These are phyloP conservation scores for Cynodonichthys magdalenae DNA, from an alignment of 2,797 vertebrate species.

Conservation along the genomic window DNA sequence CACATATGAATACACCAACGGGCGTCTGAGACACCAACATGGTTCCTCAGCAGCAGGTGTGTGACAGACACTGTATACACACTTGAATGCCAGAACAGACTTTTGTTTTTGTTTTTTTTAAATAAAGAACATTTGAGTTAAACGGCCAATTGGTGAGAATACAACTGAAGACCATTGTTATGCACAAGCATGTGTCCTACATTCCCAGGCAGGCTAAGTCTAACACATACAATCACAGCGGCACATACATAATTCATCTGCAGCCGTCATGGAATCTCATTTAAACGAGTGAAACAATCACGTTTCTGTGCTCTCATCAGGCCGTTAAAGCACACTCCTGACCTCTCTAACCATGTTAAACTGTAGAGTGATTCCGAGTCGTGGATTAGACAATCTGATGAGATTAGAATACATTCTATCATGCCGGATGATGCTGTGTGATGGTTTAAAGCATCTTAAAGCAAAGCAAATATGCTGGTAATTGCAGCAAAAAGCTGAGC, in stretches of 20 bases:
- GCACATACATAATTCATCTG: conserved; percentile 77
- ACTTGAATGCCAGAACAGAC: conserved; percentile 20
- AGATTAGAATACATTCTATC: conserved; percentile 51
- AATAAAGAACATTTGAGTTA: conserved; percentile 37
- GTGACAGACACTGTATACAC: conserved; percentile 14
- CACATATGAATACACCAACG: conserved; percentile 38
- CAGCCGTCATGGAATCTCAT: conserved; percentile 69
- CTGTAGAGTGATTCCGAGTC: conserved; percentile 40
- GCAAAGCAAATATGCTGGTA: conserved; percentile 27
- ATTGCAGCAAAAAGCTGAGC: conserved; percentile 23
- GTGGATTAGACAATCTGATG: conserved; percentile 55
- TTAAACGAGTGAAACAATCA: conserved; percentile 72
- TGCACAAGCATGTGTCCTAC: conserved; percentile 78
- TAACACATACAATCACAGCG: conserved; percentile 65
- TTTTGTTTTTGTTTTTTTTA: conserved; percentile 18
- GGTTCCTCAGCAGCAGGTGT: conserved; percentile 38
- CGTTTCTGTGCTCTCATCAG: conserved; percentile 59
- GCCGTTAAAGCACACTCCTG: conserved; percentile 54
- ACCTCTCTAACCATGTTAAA: conserved; percentile 38
- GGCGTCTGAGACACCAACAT: conserved; percentile 25
- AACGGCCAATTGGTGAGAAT: conserved; percentile 66
- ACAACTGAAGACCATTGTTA: conserved; percentile 74
- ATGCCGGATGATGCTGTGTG: conserved; percentile 33
- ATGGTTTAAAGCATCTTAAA: conserved; percentile 47
- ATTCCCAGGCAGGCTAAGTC: conserved; percentile 71